Base-by-base conservation (phyloP, 2,113 vertebrate genomes). In the Upupa epops region DNA sequence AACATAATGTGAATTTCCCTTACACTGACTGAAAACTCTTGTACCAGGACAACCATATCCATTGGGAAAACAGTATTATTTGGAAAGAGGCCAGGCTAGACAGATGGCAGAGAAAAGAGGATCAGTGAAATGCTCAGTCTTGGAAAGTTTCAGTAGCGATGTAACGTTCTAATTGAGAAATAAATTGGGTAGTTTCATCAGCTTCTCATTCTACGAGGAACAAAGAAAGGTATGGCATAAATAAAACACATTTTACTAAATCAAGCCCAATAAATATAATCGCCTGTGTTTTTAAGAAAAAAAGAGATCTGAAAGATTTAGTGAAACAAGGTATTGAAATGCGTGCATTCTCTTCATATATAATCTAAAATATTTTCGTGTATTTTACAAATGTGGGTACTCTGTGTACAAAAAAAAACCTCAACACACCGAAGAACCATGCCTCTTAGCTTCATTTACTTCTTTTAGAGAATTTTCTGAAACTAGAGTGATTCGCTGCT, bases 1-100 rank as follows among this genome's bases (percentile, higher is more conserved):
- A 97, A 95, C 13, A 91, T 54, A 93, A 96, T 82, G 93, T 90
- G 92, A 85, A 94, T 98, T 96, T 93, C 94, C 68, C 96, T 95
- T 97, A 98, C 97, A 97, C 98, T 98, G 92, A 97, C 98, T 98
- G 98, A 98, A 97, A 98, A 98, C 95, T 99, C 98, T 84, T 97
- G 96, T 85, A 98, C 94, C 76, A 98, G 98, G 78, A 98, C 97
- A 95, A 98, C 97, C 86, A 97, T 97, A 81, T 93, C 97, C 98
- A 49, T 95, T 94, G 69, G 98, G 98, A 89, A 94, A 96, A 93
- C 98, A 98, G 83, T 96, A 97, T 94, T 97, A 93, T 79, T 94
- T 97, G 91, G 98, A 99, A 93, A 93, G 92, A 78, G 97, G 98
- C 98, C 99, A 99, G 97, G 98, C 97, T 90, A 98, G 98, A 95